Percentiles rank a stretch among this genome's conserved stretches.
phyloP scores from a whole-genome alignment of 1,140 invertebrate species.

The Drosophila sucinea region DNA sequence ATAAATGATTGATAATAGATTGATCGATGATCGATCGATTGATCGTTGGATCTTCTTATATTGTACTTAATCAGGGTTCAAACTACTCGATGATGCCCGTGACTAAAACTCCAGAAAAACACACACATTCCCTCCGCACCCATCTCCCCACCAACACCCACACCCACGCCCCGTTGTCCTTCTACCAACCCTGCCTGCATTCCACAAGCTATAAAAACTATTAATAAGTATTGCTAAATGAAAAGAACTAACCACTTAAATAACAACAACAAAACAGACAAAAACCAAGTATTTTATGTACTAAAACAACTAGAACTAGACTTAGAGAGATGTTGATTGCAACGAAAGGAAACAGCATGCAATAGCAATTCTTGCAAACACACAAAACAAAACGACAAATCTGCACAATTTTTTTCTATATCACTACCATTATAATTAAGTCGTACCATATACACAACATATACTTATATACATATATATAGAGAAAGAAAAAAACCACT shows the following conservation, averaged over 20 bases:
- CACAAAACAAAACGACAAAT: background rate
- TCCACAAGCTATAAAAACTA: slow-evolving; percentile 5
- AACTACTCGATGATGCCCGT: background rate
- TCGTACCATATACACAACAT: slow-evolving; percentile 1
- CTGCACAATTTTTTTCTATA: slow-evolving; percentile 11
- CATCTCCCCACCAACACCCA: background rate
- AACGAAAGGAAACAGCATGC: slow-evolving; percentile 2
- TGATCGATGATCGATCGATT: background rate
- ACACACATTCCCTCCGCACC: background rate
- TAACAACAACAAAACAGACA: background rate
- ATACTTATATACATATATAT: background rate
- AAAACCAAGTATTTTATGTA: slow-evolving; percentile 8
- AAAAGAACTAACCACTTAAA: background rate
- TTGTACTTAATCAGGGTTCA: slow-evolving; percentile 2
- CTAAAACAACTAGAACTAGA: slow-evolving; percentile 1
- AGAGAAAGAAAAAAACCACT: background rate
- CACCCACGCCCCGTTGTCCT: no score
- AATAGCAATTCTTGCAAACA: background rate
- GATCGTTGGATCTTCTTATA: background rate
- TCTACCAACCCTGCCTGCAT: background rate
- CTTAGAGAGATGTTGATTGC: background rate
- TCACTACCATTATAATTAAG: slow-evolving; percentile 8
- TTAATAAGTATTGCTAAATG: slow-evolving; percentile 6
- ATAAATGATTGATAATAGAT: slow-evolving; percentile 8
- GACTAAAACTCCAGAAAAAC: slow-evolving; percentile 3